A percentile compares a stretch with the other conserved stretches of the same genome.
Evolutionary conservation across 2,113 vertebrate genomes (phyloP).

Genomic region (Chionomys nivalis): DNA sequence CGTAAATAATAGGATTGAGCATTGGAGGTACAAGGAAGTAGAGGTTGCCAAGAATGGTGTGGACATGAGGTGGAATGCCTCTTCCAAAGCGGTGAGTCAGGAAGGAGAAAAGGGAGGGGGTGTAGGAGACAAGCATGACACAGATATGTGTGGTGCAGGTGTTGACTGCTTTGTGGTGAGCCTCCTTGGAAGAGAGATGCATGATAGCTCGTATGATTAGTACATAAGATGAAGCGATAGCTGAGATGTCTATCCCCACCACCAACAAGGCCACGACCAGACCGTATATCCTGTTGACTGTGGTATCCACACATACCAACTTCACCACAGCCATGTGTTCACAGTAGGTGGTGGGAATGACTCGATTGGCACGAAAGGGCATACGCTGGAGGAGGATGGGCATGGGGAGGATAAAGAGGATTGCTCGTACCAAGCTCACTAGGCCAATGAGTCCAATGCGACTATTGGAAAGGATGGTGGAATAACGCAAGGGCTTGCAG

Average conservation of each 20-base stretch:
- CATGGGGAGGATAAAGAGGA: conserved; percentile 77
- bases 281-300: conserved; percentile 80
- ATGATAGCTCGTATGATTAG: conserved; percentile 82
- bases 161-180: conserved; percentile 83
- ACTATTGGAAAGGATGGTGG: conserved; percentile 75
- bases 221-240: conserved; percentile 84
- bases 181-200: conserved; percentile 68
- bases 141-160: conserved; percentile 85
- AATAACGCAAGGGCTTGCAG: conserved; percentile 67
- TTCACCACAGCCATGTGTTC: conserved; percentile 87
- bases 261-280: conserved; percentile 83
- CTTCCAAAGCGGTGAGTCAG: conserved; percentile 82
- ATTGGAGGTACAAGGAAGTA: conserved; percentile 81
- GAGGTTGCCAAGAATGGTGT: conserved; percentile 76
- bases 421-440: conserved; percentile 60
- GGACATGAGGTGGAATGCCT: conserved; percentile 67
- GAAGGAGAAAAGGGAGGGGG: conserved; percentile 82
- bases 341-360: conserved; percentile 84
- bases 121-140: conserved; percentile 84
- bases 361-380: conserved; percentile 63
- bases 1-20: conserved; percentile 83
- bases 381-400: conserved; percentile 70
- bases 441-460: conserved; percentile 64
- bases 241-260: conserved; percentile 79
- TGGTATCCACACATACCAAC: conserved; percentile 80